phyloP scores from a whole-genome alignment of 2,888 invertebrate species.

The Noctua fimbriata region DNA sequence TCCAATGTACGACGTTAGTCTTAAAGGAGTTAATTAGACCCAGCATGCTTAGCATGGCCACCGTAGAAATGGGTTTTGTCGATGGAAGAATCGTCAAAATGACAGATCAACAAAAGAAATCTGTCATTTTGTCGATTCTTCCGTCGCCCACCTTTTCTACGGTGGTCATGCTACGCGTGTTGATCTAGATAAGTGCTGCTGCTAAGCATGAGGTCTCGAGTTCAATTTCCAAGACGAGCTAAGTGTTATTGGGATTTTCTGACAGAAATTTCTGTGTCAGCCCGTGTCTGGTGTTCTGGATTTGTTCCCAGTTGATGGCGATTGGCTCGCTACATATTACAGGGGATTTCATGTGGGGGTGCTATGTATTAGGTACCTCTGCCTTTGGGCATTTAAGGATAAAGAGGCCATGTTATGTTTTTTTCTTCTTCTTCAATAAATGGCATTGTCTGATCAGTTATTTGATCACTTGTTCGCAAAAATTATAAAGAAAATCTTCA shows the following conservation, averaged over 20 bases:
- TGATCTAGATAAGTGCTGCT: too few species aligned
- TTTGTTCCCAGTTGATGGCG: background rate
- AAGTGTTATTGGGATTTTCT: background rate
- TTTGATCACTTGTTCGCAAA: background rate
- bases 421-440: background rate
- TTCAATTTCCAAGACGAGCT: too few species aligned
- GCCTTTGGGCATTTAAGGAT: background rate
- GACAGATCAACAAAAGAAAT: too few species aligned
- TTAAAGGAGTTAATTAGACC: background rate
- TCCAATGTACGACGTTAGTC: background rate
- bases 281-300: background rate
- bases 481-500: constrained; percentile 7
- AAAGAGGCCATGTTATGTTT: background rate
- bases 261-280: background rate
- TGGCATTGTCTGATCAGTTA: background rate
- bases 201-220: too few species aligned
- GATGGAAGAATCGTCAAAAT: too few species aligned
- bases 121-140: too few species aligned
- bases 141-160: too few species aligned
- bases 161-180: too few species aligned
- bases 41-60: too few species aligned
- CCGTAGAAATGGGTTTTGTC: too few species aligned
- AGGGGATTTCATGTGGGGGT: background rate
- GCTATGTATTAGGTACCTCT: background rate
- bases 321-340: background rate